Evolutionary conservation across 2,888 invertebrate species (phyloP).

Genomic region (Macaria notata): DNA sequence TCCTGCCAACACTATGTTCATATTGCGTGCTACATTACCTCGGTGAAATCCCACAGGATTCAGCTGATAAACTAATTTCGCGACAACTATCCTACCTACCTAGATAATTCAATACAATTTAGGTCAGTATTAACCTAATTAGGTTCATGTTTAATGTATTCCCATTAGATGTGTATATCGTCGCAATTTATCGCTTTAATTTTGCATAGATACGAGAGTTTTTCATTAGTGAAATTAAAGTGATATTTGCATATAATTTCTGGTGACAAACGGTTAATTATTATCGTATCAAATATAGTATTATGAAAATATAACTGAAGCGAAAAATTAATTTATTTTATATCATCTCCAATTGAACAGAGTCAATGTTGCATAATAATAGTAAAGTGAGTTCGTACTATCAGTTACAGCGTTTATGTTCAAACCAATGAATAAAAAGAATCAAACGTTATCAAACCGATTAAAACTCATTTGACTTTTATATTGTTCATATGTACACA

Average conservation of each 20-base stretch:
- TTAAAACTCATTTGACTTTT: too few relatives aligned
- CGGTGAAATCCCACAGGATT: slow-evolving; percentile 37
- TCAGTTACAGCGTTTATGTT: too few relatives aligned
- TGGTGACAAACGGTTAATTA: too few relatives aligned
- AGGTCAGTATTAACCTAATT: slow-evolving; percentile 50
- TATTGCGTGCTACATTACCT: slow-evolving; percentile 38
- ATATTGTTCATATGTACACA: too few relatives aligned
- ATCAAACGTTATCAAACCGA: too few relatives aligned
- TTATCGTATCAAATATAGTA: too few relatives aligned
- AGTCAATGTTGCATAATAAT: too few relatives aligned
- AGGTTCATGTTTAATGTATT: slow-evolving; percentile 38
- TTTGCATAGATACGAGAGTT: slow-evolving; percentile 26
- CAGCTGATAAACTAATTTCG: slow-evolving; percentile 46
- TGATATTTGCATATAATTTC: background rate
- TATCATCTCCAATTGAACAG: too few relatives aligned
- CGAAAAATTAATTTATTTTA: too few relatives aligned
- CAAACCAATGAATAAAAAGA: too few relatives aligned
- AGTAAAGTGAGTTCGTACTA: too few relatives aligned
- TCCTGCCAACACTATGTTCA: background rate
- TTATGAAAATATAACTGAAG: too few relatives aligned
- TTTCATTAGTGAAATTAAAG: slow-evolving; percentile 12
- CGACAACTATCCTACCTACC: slow-evolving; percentile 33
- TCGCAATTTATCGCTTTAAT: slow-evolving; percentile 33
- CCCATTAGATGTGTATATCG: slow-evolving; percentile 22
- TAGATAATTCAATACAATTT: slow-evolving; percentile 37